These are phyloP conservation scores for Beroe forskalii DNA, from an alignment of 37 sponge, comb jelly and placozoan species.

Conservation along the genomic window DNA sequence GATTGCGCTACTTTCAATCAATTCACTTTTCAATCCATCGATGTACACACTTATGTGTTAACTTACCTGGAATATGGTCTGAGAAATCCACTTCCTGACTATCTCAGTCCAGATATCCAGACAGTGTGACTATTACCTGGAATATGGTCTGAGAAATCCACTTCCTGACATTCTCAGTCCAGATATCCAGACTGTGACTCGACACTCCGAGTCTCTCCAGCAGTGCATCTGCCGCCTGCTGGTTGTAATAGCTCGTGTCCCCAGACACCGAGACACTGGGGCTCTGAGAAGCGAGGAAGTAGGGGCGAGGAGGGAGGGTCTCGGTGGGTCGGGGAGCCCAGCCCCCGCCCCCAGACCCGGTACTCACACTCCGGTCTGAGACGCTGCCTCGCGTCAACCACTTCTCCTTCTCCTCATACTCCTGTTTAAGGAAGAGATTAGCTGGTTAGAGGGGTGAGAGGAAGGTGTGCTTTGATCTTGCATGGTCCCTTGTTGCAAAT, in stretches of 20 bases:
- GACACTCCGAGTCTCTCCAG: constrained; percentile 31
- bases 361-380: background rate
- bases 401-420: constrained; percentile 65
- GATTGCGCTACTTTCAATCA: too few species aligned
- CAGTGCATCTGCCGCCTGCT: constrained; percentile 64
- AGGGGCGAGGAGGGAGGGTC: constrained; percentile 53
- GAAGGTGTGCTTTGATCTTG: background rate
- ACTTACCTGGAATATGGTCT: constrained; percentile 60
- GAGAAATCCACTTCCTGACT: constrained; percentile 26
- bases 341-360: background rate
- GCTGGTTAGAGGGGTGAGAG: background rate
- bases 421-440: background rate
- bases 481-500: background rate
- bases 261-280: constrained; percentile 41
- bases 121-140: constrained; percentile 33
- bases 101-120: constrained; percentile 61
- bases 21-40: too few species aligned
- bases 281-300: constrained; percentile 55
- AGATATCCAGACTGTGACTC: constrained; percentile 9
- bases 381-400: constrained; percentile 10
- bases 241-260: constrained; percentile 62
- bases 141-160: constrained; percentile 56
- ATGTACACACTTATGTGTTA: too few species aligned
- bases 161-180: constrained; percentile 53
- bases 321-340: constrained; percentile 61